Percentiles rank a stretch among this genome's conserved stretches.
phyloP scores from a whole-genome alignment of 2,888 invertebrate genomes.

The Nephrotoma guestfalica region DNA sequence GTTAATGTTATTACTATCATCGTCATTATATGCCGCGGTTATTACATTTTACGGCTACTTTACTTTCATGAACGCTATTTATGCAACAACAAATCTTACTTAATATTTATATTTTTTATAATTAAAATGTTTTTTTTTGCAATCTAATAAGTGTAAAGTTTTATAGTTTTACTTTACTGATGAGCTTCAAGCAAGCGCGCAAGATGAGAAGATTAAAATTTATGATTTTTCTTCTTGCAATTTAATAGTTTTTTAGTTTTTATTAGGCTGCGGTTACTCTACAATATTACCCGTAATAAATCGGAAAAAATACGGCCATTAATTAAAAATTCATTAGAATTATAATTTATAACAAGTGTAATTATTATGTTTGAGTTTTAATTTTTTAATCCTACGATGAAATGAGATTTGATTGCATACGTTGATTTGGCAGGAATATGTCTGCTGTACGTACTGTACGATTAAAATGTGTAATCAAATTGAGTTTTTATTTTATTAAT shows the following conservation, averaged over 20 bases:
- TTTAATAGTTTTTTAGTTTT: not conserved
- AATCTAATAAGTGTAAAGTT: not conserved
- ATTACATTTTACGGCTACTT: not conserved
- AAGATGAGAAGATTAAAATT: not conserved
- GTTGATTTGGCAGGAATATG: not conserved
- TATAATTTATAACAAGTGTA: not conserved
- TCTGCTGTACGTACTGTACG: not conserved
- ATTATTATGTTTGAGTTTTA: not conserved
- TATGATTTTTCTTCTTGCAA: not conserved
- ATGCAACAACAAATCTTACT: not conserved
- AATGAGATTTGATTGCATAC: not conserved
- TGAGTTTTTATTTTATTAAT: not conserved
- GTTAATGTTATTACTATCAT: not conserved
- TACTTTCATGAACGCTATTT: not conserved
- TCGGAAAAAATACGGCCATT: not conserved
- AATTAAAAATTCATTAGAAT: not conserved
- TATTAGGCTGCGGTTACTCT: not conserved
- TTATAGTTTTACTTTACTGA: not conserved
- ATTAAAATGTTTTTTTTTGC: not conserved
- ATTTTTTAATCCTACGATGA: not conserved
- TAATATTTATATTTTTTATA: not conserved
- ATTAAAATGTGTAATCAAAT: not conserved
- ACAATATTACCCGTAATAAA: not conserved
- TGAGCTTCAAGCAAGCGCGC: not conserved
- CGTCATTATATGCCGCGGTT: not conserved